Percentiles rank a stretch among this genome's conserved stretches.
These are phyloP conservation scores for Caenorhabditis zanzibari DNA, from an alignment of 2,888 invertebrate species.

Conservation along the genomic window DNA sequence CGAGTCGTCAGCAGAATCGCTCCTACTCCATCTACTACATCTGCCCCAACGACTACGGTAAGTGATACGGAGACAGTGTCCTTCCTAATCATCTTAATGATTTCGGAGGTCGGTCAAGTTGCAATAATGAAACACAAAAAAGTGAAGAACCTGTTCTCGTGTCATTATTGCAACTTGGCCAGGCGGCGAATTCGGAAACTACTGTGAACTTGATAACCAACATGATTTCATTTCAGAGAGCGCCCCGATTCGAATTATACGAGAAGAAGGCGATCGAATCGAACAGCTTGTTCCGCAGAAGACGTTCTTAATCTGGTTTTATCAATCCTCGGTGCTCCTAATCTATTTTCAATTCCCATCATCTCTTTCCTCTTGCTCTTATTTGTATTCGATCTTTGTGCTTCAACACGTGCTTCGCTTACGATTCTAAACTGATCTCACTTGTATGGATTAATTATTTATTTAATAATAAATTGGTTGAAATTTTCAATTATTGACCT, in stretches of 20 bases:
- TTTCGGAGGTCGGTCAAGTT: slow-evolving; percentile 42
- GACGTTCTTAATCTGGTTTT: slow-evolving; percentile 47
- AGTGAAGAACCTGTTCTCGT: slow-evolving; percentile 42
- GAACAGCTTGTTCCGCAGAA: slow-evolving; percentile 62
- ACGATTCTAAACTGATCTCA: slow-evolving; percentile 39
- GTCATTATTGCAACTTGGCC: slow-evolving; percentile 47
- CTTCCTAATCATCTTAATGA: slow-evolving; percentile 37
- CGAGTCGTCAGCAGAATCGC: slow-evolving; percentile 38
- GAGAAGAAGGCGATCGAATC: slow-evolving; percentile 61
- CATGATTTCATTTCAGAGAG: slow-evolving; percentile 50
- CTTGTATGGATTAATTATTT: slow-evolving; percentile 31
- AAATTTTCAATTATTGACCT: not conserved
- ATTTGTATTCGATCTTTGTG: slow-evolving; percentile 50
- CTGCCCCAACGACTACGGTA: slow-evolving; percentile 53
- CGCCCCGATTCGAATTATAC: slow-evolving; percentile 30
- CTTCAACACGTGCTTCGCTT: slow-evolving; percentile 49
- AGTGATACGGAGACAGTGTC: slow-evolving; percentile 26
- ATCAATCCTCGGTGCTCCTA: slow-evolving; percentile 25
- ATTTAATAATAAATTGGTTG: slow-evolving; percentile 34
- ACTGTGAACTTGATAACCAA: slow-evolving; percentile 54
- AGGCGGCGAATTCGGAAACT: slow-evolving; percentile 43
- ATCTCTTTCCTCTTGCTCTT: slow-evolving; percentile 56
- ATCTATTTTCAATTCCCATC: slow-evolving; percentile 22
- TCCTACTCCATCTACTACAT: slow-evolving; percentile 16
- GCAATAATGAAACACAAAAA: slow-evolving; percentile 33